Percentiles rank a stretch among this genome's conserved stretches.
phyloP scores from a whole-genome alignment of 2,888 invertebrate genomes.

The Odontomyia ornata region DNA sequence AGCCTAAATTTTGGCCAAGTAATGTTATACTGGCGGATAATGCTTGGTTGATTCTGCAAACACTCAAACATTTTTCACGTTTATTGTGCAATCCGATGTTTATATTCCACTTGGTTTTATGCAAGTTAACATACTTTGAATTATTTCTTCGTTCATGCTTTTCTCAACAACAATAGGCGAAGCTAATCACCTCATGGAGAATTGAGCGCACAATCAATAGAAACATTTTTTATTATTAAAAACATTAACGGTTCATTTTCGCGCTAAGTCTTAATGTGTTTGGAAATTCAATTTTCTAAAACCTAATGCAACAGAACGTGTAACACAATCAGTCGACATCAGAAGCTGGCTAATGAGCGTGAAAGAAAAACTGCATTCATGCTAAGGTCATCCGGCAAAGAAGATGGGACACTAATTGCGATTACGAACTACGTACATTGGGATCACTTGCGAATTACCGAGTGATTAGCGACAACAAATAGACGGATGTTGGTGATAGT shows the following conservation, averaged over 20 bases:
- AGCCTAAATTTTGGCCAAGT: slow-evolving; percentile 26
- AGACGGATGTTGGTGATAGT: too few relatives aligned
- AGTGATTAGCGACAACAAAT: background rate
- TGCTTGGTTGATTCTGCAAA: slow-evolving; percentile 11
- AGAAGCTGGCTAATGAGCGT: background rate
- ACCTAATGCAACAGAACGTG: background rate
- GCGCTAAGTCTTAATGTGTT: background rate
- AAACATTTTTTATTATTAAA: slow-evolving; percentile 8
- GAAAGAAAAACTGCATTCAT: background rate
- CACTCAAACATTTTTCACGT: slow-evolving; percentile 13
- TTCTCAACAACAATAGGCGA: slow-evolving; percentile 15
- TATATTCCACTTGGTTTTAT: slow-evolving; percentile 35
- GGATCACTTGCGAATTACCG: background rate
- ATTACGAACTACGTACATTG: background rate
- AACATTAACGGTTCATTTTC: slow-evolving; percentile 33
- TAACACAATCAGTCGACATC: background rate
- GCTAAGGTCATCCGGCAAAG: background rate
- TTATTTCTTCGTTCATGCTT: background rate
- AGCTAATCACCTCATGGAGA: slow-evolving; percentile 31
- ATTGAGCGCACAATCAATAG: slow-evolving; percentile 36
- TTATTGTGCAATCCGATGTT: slow-evolving; percentile 34
- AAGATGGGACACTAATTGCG: background rate
- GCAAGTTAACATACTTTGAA: slow-evolving; percentile 26
- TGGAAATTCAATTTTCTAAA: background rate
- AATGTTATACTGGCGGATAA: background rate